Conservation (phyloP, 1,140 invertebrate genomes). For the Diabrotica virgifera region DNA sequence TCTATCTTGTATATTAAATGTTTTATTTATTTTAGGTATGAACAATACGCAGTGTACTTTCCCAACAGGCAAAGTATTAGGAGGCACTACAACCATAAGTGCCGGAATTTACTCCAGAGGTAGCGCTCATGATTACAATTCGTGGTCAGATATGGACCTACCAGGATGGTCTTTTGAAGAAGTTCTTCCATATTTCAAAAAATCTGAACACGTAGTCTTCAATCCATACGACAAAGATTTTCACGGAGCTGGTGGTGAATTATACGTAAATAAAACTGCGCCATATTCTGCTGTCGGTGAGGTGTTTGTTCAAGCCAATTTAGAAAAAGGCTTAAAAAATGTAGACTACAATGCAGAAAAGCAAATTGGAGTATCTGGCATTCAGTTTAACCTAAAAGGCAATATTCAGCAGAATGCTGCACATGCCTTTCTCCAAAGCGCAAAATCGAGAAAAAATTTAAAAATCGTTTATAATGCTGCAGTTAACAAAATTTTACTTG, state of each 20-base stretch:
- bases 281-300: slow-evolving; percentile 38
- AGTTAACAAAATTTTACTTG: slow-evolving; percentile 64
- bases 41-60: too few species aligned
- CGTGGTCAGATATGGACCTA: too few species aligned
- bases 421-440: slow-evolving; percentile 15
- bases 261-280: slow-evolving; percentile 6
- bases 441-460: slow-evolving; percentile 20
- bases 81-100: too few species aligned
- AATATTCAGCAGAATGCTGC: slow-evolving; percentile 36
- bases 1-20: too few species aligned
- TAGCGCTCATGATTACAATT: too few species aligned
- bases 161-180: slow-evolving; percentile 52
- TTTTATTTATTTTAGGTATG: too few species aligned
- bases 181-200: slow-evolving; percentile 50
- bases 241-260: slow-evolving; percentile 2
- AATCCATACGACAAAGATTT: slow-evolving; percentile 26
- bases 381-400: slow-evolving; percentile 14
- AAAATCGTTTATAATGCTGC: slow-evolving; percentile 55
- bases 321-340: slow-evolving; percentile 55
- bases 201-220: slow-evolving; percentile 55
- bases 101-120: too few species aligned
- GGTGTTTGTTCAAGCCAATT: slow-evolving; percentile 47
- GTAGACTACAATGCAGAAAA: slow-evolving; percentile 26
- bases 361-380: slow-evolving; percentile 33
- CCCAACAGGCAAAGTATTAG: too few species aligned